A percentile compares a stretch with the other conserved stretches of the same genome.
Conservation (phyloP, 2,113 vertebrate genomes). For the Chloebia gouldiae region DNA sequence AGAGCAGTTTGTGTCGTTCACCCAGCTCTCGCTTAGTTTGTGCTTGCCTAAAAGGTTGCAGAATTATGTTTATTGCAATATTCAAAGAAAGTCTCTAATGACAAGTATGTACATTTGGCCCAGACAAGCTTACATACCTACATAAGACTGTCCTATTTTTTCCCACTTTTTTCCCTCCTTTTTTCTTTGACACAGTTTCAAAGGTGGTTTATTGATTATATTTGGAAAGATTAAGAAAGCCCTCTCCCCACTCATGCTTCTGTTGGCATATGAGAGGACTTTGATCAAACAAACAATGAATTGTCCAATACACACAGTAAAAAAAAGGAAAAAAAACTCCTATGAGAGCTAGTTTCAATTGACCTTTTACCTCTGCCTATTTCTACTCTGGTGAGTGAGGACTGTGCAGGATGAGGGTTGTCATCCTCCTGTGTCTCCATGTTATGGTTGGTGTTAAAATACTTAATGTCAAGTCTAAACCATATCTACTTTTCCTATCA, state of each 20-base stretch:
- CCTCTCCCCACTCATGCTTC: background rate
- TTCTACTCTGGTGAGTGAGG: background rate
- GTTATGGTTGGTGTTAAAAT: background rate
- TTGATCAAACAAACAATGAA: slow-evolving; percentile 43
- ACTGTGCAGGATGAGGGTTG: background rate
- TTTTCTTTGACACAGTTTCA: background rate
- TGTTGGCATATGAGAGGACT: slow-evolving; percentile 6
- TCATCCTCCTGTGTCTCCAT: background rate
- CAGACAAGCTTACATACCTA: background rate
- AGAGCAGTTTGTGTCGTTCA: background rate
- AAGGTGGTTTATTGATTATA: slow-evolving; percentile 5
- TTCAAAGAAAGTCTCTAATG: background rate
- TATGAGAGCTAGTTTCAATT: background rate
- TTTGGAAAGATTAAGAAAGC: slow-evolving; percentile 45
- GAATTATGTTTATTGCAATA: background rate
- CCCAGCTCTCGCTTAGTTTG: background rate
- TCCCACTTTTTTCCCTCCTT: rapidly evolving
- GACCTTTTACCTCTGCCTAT: slow-evolving; percentile 1
- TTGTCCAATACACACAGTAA: background rate
- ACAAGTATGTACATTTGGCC: background rate
- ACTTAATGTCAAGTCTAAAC: background rate
- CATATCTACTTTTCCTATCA: background rate
- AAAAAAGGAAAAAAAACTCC: background rate
- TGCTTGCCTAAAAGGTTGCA: background rate
- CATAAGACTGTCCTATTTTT: background rate